Percentiles rank a stretch among this genome's conserved stretches.
These are phyloP conservation scores for Liasis olivaceus DNA, from an alignment of 2,797 vertebrate genomes.

Conservation along the genomic window DNA sequence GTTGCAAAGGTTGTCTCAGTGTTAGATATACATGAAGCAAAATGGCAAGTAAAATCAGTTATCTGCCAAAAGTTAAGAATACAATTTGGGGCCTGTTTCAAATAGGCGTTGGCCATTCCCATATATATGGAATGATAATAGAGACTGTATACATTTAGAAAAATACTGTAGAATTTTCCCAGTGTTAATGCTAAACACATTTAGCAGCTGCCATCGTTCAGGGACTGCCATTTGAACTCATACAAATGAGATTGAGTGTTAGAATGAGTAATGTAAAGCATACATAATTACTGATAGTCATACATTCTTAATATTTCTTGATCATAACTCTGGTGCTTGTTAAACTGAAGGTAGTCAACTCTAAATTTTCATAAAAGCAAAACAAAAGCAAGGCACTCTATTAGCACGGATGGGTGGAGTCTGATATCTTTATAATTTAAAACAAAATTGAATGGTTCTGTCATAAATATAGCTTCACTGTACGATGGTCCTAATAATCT, in stretches of 20 bases:
- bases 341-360: constrained; percentile 4
- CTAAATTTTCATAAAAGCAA: constrained; percentile 25
- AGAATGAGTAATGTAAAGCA: constrained; percentile 26
- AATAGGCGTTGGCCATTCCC: not conserved
- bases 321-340: constrained; percentile 25
- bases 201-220: not conserved
- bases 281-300: constrained; percentile 17
- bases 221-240: not conserved
- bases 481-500: not conserved
- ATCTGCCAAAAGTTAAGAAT: not conserved
- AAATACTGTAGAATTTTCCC: not conserved
- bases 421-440: not conserved
- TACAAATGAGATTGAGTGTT: not conserved
- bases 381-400: not conserved
- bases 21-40: not conserved
- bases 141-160: constrained; percentile 6
- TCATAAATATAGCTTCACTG: not conserved
- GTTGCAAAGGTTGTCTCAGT: not conserved
- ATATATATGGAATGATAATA: not conserved
- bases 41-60: not conserved
- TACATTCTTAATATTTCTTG: constrained; percentile 48
- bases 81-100: not conserved
- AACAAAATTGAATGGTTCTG: not conserved
- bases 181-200: not conserved
- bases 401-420: not conserved